A percentile compares a stretch with the other conserved stretches of the same genome.
Evolutionary conservation across 2,113 vertebrate species (phyloP).

Genomic region (Motacilla tschutschensis): DNA sequence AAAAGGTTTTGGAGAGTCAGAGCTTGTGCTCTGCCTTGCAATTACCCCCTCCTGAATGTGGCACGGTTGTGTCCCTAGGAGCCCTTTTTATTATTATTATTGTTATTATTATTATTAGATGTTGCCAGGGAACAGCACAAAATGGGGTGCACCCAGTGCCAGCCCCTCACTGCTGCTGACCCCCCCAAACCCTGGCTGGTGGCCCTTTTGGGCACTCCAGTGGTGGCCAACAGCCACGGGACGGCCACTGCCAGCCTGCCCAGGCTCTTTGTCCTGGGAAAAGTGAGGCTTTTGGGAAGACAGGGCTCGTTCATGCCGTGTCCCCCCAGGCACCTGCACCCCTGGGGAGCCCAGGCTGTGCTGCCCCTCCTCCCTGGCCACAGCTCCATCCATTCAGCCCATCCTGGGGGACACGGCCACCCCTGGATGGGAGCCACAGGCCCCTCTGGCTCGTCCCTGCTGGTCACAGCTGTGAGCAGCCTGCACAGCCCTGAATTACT

Average conservation of each 20-base stretch:
- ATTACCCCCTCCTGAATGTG: neutral
- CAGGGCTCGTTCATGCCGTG: neutral
- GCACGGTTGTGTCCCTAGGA: neutral
- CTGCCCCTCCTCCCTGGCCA: neutral
- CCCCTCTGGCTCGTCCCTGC: neutral
- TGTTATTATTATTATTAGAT: neutral
- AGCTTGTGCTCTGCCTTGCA: conserved; percentile 33
- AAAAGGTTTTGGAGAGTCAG: conserved; percentile 47
- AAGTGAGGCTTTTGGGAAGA: neutral
- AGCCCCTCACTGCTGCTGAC: neutral
- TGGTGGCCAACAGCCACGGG: accelerated
- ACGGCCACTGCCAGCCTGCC: neutral
- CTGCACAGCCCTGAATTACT: accelerated
- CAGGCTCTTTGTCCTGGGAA: neutral
- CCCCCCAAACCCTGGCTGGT: neutral
- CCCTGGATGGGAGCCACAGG: neutral
- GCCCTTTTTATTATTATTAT: neutral
- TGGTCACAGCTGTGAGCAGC: neutral
- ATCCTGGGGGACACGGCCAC: neutral
- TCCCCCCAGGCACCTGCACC: neutral
- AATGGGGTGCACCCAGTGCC: neutral
- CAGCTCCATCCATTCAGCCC: neutral
- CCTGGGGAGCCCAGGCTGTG: neutral
- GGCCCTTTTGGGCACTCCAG: neutral
- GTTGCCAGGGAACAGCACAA: neutral